phyloP scores from a whole-genome alignment of 2,888 invertebrate species.

The Chorisops tibialis region DNA sequence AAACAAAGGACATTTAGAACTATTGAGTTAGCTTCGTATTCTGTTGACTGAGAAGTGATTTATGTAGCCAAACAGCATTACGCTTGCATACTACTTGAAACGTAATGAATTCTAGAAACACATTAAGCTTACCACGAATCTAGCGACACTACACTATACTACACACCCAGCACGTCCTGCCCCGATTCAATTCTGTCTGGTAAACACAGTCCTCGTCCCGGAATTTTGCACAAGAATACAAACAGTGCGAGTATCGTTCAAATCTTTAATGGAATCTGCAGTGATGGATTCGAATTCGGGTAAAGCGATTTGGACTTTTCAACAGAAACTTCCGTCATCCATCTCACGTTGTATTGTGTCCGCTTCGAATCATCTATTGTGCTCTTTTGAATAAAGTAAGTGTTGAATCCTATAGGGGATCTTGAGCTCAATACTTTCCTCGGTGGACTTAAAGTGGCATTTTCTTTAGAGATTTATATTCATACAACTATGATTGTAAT shows the following conservation, averaged over 20 bases:
- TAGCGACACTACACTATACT: neutral
- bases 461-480: too few species aligned
- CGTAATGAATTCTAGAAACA: conserved; percentile 1
- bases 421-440: too few species aligned
- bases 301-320: too few species aligned
- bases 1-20: conserved; percentile 12
- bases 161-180: too few species aligned
- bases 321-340: too few species aligned
- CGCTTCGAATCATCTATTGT: too few species aligned
- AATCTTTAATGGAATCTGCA: neutral
- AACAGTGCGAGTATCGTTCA: neutral
- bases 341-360: too few species aligned
- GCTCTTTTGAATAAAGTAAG: too few species aligned
- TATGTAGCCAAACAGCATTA: conserved; percentile 4
- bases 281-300: neutral
- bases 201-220: neutral
- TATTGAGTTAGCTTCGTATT: conserved; percentile 11
- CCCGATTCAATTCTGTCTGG: neutral
- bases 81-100: neutral
- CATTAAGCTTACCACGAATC: conserved; percentile 8
- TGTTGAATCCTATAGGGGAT: too few species aligned
- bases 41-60: conserved; percentile 13
- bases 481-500: too few species aligned
- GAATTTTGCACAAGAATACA: conserved; percentile 1
- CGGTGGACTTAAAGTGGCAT: too few species aligned